Conservation (phyloP, 1,140 invertebrate genomes). For the Lasioglossum baleicum region DNA sequence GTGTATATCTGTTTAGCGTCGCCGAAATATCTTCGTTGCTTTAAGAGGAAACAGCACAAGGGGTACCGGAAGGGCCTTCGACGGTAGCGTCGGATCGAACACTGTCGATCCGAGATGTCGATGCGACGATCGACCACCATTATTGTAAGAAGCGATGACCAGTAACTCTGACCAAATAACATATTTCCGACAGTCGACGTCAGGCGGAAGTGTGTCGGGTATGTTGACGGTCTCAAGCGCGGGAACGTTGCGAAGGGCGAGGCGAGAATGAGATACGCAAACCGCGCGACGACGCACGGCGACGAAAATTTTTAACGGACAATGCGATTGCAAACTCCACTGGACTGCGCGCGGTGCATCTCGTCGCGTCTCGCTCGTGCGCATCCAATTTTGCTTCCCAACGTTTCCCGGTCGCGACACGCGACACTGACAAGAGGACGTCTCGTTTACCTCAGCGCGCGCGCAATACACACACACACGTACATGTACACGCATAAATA, state of each 20-base stretch:
- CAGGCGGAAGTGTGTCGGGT: constrained; percentile 32
- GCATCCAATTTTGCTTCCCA: constrained; percentile 13
- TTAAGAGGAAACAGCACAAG: constrained; percentile 1
- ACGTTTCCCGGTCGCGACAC: constrained; percentile 48
- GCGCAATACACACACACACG: background rate
- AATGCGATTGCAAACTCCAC: too few species aligned
- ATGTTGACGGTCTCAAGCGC: constrained; percentile 31
- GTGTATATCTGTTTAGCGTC: too few species aligned
- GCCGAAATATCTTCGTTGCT: background rate
- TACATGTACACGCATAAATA: constrained; percentile 65
- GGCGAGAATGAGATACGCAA: constrained; percentile 10
- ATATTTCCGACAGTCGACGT: constrained; percentile 31
- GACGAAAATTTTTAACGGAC: constrained; percentile 39
- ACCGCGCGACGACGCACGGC: constrained; percentile 12
- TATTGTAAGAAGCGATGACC: constrained; percentile 49
- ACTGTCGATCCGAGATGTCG: background rate
- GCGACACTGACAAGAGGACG: constrained; percentile 41
- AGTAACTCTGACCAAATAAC: constrained; percentile 44
- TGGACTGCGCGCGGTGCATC: constrained; percentile 11
- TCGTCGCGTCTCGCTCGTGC: constrained; percentile 48
- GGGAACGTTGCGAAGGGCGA: constrained; percentile 30
- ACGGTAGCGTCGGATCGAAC: background rate
- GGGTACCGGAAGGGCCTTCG: constrained; percentile 49
- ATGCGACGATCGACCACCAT: background rate
- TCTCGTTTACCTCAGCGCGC: constrained; percentile 62